These are phyloP conservation scores for Chiloscyllium punctatum DNA, from an alignment of 2,797 vertebrate species.

Conservation along the genomic window DNA sequence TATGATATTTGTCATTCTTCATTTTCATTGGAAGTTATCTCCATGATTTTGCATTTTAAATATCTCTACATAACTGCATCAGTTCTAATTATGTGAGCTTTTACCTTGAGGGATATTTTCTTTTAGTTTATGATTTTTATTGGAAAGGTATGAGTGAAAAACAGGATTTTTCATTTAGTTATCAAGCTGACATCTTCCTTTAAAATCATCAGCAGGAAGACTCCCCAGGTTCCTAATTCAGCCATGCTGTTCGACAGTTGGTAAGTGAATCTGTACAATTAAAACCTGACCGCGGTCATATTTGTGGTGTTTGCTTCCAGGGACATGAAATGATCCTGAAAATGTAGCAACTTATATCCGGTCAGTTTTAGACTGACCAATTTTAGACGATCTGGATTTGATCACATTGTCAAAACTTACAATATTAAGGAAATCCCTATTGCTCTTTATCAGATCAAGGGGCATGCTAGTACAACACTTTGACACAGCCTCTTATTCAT, in stretches of 20 bases:
- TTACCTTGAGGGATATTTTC: not conserved
- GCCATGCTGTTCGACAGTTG: not conserved
- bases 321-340: not conserved
- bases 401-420: not conserved
- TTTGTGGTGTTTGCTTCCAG: not conserved
- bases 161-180: not conserved
- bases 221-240: not conserved
- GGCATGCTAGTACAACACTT: not conserved
- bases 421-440: not conserved
- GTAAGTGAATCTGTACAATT: not conserved
- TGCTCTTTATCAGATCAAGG: not conserved
- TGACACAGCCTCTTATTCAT: not conserved
- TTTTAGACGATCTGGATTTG: not conserved
- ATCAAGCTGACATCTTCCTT: not conserved
- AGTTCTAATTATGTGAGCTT: not conserved
- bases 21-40: not conserved
- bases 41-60: not conserved
- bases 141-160: not conserved
- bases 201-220: not conserved
- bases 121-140: not conserved
- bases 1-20: not conserved
- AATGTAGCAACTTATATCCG: not conserved
- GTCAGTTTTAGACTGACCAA: not conserved
- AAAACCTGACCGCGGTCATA: not conserved
- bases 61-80: not conserved